phyloP scores from a whole-genome alignment of 1,140 invertebrate genomes.

The Dinoponera quadriceps region DNA sequence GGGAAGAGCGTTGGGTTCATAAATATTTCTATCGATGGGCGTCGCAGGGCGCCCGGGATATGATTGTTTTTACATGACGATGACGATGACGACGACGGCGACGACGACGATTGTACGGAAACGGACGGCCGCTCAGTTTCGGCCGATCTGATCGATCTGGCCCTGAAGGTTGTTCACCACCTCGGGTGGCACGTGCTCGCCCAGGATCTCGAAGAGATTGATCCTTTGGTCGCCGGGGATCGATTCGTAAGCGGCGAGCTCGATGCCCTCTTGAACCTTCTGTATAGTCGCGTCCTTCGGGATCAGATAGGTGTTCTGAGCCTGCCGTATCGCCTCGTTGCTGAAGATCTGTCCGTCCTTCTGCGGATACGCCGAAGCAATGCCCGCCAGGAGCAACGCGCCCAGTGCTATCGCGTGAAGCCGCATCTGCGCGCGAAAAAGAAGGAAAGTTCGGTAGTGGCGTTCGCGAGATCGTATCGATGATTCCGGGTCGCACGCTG shows the following conservation, averaged over 20 bases:
- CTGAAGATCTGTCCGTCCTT: constrained; percentile 92
- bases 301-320: constrained; percentile 92
- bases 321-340: constrained; percentile 94
- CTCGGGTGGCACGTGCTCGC: constrained; percentile 92
- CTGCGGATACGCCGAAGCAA: constrained; percentile 86
- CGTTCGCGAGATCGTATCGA: background rate
- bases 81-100: constrained; percentile 15
- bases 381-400: constrained; percentile 83
- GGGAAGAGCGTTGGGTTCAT: too few relatives aligned
- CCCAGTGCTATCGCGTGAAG: constrained; percentile 77
- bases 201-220: constrained; percentile 92
- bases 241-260: constrained; percentile 92
- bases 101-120: background rate
- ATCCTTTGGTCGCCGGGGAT: constrained; percentile 93
- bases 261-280: constrained; percentile 93
- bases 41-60: constrained; percentile 8
- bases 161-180: constrained; percentile 94
- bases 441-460: background rate
- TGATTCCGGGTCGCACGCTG: too few relatives aligned
- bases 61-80: constrained; percentile 61
- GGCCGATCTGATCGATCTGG: constrained; percentile 93
- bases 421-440: constrained; percentile 76
- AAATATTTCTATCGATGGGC: too few relatives aligned
- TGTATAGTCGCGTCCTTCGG: constrained; percentile 94
- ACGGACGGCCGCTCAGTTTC: constrained; percentile 85